phyloP scores from a whole-genome alignment of 1,140 invertebrate genomes.

The Melanaphis sacchari region DNA sequence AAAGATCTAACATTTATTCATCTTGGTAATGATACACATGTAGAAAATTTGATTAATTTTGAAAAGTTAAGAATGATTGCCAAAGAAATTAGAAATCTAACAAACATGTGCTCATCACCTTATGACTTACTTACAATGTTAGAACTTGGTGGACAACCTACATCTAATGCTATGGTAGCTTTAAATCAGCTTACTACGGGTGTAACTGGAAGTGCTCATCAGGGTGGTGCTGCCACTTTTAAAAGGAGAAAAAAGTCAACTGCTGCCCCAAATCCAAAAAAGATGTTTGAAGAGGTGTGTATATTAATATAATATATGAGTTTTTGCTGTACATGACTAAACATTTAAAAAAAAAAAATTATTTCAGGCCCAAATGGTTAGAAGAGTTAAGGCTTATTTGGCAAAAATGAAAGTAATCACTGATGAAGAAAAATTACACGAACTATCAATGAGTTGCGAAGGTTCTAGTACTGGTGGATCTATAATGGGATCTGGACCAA shows the following conservation, averaged over 20 bases:
- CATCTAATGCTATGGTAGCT: constrained; percentile 86
- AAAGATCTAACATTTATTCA: constrained; percentile 99
- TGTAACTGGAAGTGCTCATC: constrained; percentile 64
- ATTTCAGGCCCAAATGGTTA: constrained; percentile 88
- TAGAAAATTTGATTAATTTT: constrained; percentile 95
- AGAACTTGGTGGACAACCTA: constrained; percentile 75
- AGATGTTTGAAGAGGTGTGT: constrained; percentile 93
- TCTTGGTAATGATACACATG: constrained; percentile 92
- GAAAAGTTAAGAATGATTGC: constrained; percentile 99
- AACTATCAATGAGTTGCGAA: constrained; percentile 90
- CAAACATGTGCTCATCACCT: constrained; percentile 95
- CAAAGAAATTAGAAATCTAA: constrained; percentile 92
- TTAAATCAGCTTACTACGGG: constrained; percentile 83
- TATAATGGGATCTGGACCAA: constrained; percentile 65
- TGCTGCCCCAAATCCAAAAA: constrained; percentile 91
- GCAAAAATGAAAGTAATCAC: constrained; percentile 89
- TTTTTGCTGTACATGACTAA: neutral
- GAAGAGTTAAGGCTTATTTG: constrained; percentile 94
- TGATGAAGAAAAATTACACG: constrained; percentile 89
- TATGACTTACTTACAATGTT: constrained; percentile 72
- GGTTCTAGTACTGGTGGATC: constrained; percentile 71
- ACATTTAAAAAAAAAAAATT: constrained; percentile 46
- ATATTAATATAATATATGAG: neutral
- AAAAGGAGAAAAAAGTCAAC: constrained; percentile 91
- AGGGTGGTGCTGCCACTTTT: constrained; percentile 79